Conservation (phyloP, 2,113 vertebrate species). For the Rhinoptilus africanus region DNA sequence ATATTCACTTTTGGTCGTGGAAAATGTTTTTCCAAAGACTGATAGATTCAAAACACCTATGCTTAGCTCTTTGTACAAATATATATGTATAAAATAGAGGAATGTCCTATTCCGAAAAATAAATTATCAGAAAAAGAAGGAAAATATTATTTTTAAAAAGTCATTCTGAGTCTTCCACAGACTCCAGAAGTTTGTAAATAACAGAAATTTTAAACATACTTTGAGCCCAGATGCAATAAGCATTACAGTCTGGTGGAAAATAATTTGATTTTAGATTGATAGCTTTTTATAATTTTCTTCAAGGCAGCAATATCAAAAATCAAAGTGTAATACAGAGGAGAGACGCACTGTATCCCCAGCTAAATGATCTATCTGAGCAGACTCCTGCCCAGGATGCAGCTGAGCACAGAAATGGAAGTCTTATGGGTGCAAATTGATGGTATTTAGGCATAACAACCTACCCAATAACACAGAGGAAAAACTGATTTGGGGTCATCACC, state of each 20-base stretch:
- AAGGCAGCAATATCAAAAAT: background rate
- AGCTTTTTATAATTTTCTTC: constrained; percentile 3
- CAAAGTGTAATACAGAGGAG: background rate
- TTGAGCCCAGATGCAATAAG: background rate
- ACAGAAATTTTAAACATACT: background rate
- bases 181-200: background rate
- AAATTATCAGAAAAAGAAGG: background rate
- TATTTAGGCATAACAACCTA: background rate
- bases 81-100: background rate
- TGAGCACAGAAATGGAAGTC: background rate
- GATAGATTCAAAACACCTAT: background rate
- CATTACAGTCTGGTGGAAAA: background rate
- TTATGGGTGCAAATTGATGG: background rate
- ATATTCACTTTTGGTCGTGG: background rate
- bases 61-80: background rate
- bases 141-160: background rate
- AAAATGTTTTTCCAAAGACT: background rate
- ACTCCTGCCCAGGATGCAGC: background rate
- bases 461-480: background rate
- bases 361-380: background rate
- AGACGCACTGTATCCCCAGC: background rate
- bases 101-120: background rate
- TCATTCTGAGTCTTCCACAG: background rate
- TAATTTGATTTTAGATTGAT: background rate
- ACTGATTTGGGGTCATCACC: background rate